Evolutionary conservation across 2,888 invertebrate species (phyloP), one percentile per base, ranked within the genome.

Genomic region (Brachyptera risi): DNA sequence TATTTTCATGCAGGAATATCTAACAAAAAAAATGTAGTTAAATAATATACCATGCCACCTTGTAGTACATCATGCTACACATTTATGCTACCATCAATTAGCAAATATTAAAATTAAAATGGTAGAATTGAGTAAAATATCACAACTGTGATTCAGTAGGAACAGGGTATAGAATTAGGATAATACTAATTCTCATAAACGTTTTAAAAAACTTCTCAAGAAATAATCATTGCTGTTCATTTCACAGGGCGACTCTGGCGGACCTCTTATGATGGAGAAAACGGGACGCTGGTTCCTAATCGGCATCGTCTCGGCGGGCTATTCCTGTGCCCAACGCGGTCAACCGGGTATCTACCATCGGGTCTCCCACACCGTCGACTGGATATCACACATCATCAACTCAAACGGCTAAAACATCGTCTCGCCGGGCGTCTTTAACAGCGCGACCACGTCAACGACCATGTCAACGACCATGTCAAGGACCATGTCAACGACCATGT

Each of bases 331-430:
- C 0, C 92, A 94, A 71, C 83, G 92, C 15, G 93, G 94, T 17
- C 95, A 95, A 71, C 95, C 95, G 0, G 95, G 95, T 54, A 95
- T 95, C 69, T 95, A 95, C 76, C 95, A 95, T 74, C 82, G 94
- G 68, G 94, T 94, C 4, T 90, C 94, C 1, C 91, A 92, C 71
- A 95, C 95, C 0, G 92, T 94, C 4, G 95, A 95, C 74, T 95
- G 95, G 95, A 92, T 95, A 68, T 84, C 83, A 7, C 81, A 84
- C 73, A 80, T 83, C 58, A 83, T 84, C 67, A 82, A 82, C 67
- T 75, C 78, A 68, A 47, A 47, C 47, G 24, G 24, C 2, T 54
- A 54, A 31, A 27, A n/a, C n/a, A n/a, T n/a, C n/a, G n/a, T n/a
- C n/a, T n/a, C 11, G 35, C 11, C 35, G 7, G 7, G 7, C 11